phyloP scores from a whole-genome alignment of 2,888 invertebrate genomes.

The Lottia gigantea region DNA sequence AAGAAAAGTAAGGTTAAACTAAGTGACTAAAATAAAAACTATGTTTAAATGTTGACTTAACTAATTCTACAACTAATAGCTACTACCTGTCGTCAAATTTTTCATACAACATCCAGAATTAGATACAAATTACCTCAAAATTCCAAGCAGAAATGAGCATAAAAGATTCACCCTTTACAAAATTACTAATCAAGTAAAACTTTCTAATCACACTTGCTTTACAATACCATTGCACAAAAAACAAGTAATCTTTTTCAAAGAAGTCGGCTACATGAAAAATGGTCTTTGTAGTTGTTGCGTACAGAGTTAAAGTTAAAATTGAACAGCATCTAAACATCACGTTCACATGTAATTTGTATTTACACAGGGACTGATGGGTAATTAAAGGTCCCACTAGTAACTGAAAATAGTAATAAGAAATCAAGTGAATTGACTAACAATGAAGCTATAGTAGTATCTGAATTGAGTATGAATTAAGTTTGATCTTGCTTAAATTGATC shows the following conservation, averaged over 20 bases:
- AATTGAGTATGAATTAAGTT: too few species aligned
- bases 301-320: neutral
- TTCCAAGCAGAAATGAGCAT: too few species aligned
- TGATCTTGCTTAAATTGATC: too few species aligned
- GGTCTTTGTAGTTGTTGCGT: neutral
- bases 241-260: neutral
- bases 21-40: neutral
- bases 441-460: too few species aligned
- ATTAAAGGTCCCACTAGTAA: neutral
- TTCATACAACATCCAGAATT: too few species aligned
- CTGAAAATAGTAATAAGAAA: neutral
- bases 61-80: neutral
- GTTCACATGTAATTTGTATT: conserved; percentile 2
- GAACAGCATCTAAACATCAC: neutral
- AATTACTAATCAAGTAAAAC: too few species aligned
- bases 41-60: neutral
- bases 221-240: too few species aligned
- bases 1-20: neutral
- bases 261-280: neutral
- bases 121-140: too few species aligned
- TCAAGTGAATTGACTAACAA: conserved; percentile 2
- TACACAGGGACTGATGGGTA: conserved; percentile 9
- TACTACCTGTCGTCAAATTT: neutral
- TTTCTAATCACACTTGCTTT: too few species aligned
- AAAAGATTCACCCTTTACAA: too few species aligned